phyloP scores from a whole-genome alignment of 2,888 invertebrate genomes.

The Thalpophila matura region DNA sequence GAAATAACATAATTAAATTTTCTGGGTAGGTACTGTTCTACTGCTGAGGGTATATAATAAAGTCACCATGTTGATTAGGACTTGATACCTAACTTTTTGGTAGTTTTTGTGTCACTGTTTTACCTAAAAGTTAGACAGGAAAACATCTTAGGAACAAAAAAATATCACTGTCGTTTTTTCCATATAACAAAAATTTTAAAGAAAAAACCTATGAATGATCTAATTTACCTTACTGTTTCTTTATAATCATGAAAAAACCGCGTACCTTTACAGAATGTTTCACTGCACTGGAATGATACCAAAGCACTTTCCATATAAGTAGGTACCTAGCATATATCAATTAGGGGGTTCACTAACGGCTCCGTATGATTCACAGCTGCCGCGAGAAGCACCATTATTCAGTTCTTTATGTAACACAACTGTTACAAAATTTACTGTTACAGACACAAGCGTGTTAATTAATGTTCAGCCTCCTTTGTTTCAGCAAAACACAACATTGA shows the following conservation, averaged over 20 bases:
- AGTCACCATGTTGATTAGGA: too few relatives aligned
- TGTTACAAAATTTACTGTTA: slow-evolving; percentile 84
- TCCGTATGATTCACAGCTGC: slow-evolving; percentile 73
- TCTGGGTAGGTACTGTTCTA: too few relatives aligned
- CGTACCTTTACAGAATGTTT: too few relatives aligned
- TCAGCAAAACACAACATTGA: slow-evolving; percentile 69
- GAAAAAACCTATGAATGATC: background rate
- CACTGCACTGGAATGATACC: background rate
- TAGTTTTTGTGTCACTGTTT: too few relatives aligned
- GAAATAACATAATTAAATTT: too few relatives aligned
- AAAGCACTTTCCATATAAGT: background rate
- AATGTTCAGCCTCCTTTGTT: slow-evolving; percentile 76
- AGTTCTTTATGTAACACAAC: slow-evolving; percentile 83
- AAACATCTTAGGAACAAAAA: background rate
- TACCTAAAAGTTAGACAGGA: background rate
- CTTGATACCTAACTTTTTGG: too few relatives aligned
- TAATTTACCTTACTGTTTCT: too few relatives aligned
- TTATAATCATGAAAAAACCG: background rate
- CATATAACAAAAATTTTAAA: background rate
- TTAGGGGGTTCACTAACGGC: slow-evolving; percentile 70
- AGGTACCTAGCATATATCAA: background rate
- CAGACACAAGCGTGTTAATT: slow-evolving; percentile 72
- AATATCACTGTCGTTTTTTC: background rate
- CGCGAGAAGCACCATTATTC: slow-evolving; percentile 68
- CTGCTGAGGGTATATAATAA: too few relatives aligned